phyloP scores from a whole-genome alignment of 2,888 invertebrate genomes.

The Troides oblongomaculatus region DNA sequence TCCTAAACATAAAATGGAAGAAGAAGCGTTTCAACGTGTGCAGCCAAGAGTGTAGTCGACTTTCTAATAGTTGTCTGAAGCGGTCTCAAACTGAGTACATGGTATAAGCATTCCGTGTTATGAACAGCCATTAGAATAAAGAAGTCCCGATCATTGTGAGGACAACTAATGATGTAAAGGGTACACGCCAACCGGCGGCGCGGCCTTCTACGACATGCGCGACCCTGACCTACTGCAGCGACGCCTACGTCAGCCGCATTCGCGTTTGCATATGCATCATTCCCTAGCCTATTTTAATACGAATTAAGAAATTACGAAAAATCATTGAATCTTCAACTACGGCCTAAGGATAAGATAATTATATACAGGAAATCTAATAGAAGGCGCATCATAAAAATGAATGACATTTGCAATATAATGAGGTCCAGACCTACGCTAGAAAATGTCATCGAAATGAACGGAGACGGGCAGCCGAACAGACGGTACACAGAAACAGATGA shows the following conservation, averaged over 20 bases:
- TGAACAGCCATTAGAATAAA: slow-evolving; percentile 71
- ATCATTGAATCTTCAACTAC: slow-evolving; percentile 55
- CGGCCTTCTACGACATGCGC: slow-evolving; percentile 40
- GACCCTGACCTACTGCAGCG: slow-evolving; percentile 54
- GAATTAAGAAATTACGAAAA: slow-evolving; percentile 45
- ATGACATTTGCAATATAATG: slow-evolving; percentile 75
- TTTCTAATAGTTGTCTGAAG: slow-evolving; percentile 77
- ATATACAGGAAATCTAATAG: slow-evolving; percentile 77
- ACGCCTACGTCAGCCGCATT: slow-evolving; percentile 28
- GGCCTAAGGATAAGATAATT: slow-evolving; percentile 62
- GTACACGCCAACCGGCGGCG: slow-evolving; percentile 43
- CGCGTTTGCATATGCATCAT: slow-evolving; percentile 45
- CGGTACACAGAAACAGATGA: slow-evolving; percentile 78
- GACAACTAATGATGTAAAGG: slow-evolving; percentile 48
- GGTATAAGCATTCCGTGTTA: slow-evolving; percentile 76
- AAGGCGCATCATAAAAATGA: slow-evolving; percentile 75
- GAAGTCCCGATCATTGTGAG: slow-evolving; percentile 52
- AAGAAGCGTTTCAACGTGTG: slow-evolving; percentile 75
- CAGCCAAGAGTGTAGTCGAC: slow-evolving; percentile 79
- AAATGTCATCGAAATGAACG: slow-evolving; percentile 74
- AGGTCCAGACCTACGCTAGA: slow-evolving; percentile 70
- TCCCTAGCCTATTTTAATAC: slow-evolving; percentile 47
- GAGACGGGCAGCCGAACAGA: slow-evolving; percentile 71
- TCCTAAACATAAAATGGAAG: slow-evolving; percentile 77
- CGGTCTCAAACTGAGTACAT: slow-evolving; percentile 65